These are phyloP conservation scores for Cephus runcator DNA, from an alignment of 2,888 invertebrate genomes.

Conservation along the genomic window DNA sequence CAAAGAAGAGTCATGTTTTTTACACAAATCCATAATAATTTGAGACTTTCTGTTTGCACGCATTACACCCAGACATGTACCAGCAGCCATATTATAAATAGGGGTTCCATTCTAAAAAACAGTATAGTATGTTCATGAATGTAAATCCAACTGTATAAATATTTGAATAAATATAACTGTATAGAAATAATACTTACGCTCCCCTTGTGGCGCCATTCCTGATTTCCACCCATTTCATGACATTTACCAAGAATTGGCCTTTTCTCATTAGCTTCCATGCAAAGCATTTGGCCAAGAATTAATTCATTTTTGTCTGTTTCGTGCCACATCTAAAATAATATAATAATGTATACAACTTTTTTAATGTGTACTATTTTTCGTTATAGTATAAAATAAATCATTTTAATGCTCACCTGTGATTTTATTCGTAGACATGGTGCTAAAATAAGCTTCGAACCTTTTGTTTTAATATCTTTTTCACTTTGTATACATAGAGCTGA, in stretches of 20 bases:
- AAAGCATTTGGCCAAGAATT: constrained; percentile 84
- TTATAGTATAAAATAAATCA: background rate
- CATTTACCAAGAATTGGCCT: constrained; percentile 87
- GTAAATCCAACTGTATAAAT: background rate
- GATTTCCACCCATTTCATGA: constrained; percentile 90
- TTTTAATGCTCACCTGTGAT: constrained; percentile 72
- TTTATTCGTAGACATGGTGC: constrained; percentile 76
- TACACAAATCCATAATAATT: constrained; percentile 73
- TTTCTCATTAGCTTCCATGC: constrained; percentile 79
- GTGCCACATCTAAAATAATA: constrained; percentile 77
- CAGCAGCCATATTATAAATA: constrained; percentile 87
- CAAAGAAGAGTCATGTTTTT: constrained; percentile 63
- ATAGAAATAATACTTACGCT: constrained; percentile 67
- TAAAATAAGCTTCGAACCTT: constrained; percentile 76
- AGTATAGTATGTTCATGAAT: constrained; percentile 12
- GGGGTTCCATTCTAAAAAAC: constrained; percentile 75
- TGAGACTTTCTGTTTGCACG: constrained; percentile 64
- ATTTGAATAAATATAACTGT: background rate
- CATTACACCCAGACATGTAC: constrained; percentile 80
- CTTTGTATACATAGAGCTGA: constrained; percentile 84
- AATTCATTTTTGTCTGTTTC: constrained; percentile 86
- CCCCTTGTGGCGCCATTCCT: constrained; percentile 90
- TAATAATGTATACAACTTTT: background rate
- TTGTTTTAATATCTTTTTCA: constrained; percentile 79
- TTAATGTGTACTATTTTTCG: background rate